phyloP scores from a whole-genome alignment of 2,888 invertebrate species.

The Plutella xylostella region DNA sequence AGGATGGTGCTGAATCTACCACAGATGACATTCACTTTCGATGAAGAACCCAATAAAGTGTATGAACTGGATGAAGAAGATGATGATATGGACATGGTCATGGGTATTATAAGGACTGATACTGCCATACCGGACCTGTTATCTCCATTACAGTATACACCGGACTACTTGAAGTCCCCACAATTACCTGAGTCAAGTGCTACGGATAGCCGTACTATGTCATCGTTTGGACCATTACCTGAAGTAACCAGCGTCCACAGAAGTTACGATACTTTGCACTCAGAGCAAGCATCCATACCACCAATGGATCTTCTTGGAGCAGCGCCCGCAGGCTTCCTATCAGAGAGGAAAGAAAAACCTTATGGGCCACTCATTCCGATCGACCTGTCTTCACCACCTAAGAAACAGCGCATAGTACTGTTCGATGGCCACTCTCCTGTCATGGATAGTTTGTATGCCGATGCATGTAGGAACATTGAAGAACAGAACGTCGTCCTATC shows the following conservation, averaged over 20 bases:
- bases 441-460: neutral
- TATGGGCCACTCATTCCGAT: neutral
- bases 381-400: neutral
- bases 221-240: too few species aligned
- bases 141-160: neutral
- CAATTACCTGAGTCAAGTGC: too few species aligned
- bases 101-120: neutral
- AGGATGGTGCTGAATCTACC: neutral
- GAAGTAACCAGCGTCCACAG: neutral
- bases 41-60: neutral
- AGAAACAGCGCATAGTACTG: neutral
- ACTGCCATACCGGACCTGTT: neutral
- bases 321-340: too few species aligned
- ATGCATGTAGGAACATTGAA: neutral
- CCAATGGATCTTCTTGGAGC: too few species aligned
- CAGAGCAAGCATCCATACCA: too few species aligned
- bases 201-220: too few species aligned
- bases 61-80: conserved; percentile 1
- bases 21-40: neutral
- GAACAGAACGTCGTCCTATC: neutral
- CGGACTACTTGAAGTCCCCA: too few species aligned
- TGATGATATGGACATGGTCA: neutral
- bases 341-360: too few species aligned
- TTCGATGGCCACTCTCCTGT: neutral
- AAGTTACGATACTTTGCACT: neutral